phyloP scores from a whole-genome alignment of 2,888 invertebrate species.

The Hyposoter didymator region DNA sequence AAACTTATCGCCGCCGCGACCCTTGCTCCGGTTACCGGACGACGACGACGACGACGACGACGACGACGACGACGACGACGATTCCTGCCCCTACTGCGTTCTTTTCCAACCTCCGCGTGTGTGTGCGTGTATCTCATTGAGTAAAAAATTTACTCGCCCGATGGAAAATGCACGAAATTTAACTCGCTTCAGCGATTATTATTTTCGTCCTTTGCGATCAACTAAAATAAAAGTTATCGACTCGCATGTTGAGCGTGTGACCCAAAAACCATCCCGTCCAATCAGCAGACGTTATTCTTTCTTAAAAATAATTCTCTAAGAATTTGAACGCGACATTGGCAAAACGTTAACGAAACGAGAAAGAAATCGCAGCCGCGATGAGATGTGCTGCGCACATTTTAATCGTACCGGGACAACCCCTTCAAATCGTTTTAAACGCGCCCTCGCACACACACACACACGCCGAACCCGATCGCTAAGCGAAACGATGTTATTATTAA shows the following conservation, averaged over 20 bases:
- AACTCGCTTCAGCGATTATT: neutral
- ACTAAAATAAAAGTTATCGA: neutral
- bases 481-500: constrained; percentile 22
- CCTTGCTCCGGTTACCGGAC: neutral
- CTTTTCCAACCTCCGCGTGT: neutral
- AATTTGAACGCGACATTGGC: too few species aligned
- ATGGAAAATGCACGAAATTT: neutral
- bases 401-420: neutral
- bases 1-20: neutral
- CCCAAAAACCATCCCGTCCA: neutral
- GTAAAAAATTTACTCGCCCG: neutral
- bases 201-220: neutral
- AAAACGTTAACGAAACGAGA: too few species aligned
- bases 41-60: constrained; percentile 10
- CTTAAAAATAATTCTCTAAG: neutral
- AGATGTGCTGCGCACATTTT: constrained; percentile 59
- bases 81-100: constrained; percentile 38
- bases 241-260: neutral
- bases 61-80: constrained; percentile 6
- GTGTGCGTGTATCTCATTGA: neutral
- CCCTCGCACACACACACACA: constrained; percentile 4
- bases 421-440: constrained; percentile 34
- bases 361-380: too few species aligned
- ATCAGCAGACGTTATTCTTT: neutral
- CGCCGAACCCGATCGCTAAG: constrained; percentile 9